These are phyloP conservation scores for Rhopalosiphum nymphaeae DNA, from an alignment of 2,888 invertebrate genomes.

Conservation along the genomic window DNA sequence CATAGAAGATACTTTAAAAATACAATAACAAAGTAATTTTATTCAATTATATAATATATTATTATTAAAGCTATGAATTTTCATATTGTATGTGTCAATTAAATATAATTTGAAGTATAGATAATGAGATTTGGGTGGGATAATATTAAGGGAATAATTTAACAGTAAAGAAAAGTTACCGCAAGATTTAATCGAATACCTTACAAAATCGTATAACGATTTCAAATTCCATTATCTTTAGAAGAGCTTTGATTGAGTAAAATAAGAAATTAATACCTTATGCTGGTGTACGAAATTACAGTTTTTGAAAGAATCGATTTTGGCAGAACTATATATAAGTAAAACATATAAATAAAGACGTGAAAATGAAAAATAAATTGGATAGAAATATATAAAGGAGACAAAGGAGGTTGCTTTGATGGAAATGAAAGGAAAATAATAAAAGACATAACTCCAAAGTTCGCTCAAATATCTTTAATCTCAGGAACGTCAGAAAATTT, in stretches of 20 bases:
- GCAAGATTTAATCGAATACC: neutral
- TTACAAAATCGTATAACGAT: neutral
- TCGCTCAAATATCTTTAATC: neutral
- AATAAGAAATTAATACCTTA: slow-evolving; percentile 5
- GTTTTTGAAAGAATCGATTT: slow-evolving; percentile 7
- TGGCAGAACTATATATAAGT: neutral
- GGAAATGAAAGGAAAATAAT: slow-evolving; percentile 21
- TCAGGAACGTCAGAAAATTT: neutral
- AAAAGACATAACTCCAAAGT: neutral
- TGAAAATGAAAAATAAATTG: slow-evolving; percentile 38
- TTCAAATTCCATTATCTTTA: neutral
- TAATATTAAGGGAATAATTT: neutral
- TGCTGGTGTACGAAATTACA: neutral
- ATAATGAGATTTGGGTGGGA: neutral
- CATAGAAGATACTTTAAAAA: neutral
- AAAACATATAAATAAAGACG: slow-evolving; percentile 14
- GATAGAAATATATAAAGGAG: slow-evolving; percentile 1
- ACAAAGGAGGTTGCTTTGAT: neutral
- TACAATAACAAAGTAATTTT: neutral
- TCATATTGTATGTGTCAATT: neutral
- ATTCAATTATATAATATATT: neutral
- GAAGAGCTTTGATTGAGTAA: neutral
- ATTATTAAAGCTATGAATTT: neutral
- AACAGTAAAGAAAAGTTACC: neutral
- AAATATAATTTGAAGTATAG: neutral